Evolutionary conservation across 2,888 invertebrate genomes (phyloP).

Genomic region (Rhyacophila evoluta): DNA sequence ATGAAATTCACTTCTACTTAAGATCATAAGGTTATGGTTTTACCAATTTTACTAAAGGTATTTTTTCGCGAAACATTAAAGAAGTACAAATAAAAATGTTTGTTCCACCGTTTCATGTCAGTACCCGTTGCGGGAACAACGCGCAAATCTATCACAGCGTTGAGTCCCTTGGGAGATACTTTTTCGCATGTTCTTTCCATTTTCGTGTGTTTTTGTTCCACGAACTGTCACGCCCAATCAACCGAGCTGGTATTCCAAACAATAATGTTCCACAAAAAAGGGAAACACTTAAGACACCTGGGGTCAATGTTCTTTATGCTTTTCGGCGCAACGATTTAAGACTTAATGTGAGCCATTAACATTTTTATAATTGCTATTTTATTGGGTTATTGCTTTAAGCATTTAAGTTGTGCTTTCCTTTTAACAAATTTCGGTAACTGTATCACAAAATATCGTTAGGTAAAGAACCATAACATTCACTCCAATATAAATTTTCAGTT

Average conservation of each 20-base stretch:
- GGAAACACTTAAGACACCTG: slow-evolving; percentile 35
- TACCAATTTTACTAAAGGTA: too few species aligned
- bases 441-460: too few species aligned
- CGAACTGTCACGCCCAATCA: slow-evolving; percentile 55
- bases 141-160: slow-evolving; percentile 41
- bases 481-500: too few species aligned
- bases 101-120: neutral
- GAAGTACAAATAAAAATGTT: neutral
- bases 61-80: neutral
- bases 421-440: too few species aligned
- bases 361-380: slow-evolving; percentile 12
- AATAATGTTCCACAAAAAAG: slow-evolving; percentile 37
- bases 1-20: too few species aligned
- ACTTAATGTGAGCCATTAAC: neutral
- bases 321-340: neutral
- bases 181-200: slow-evolving; percentile 50
- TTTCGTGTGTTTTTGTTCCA: slow-evolving; percentile 52
- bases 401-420: neutral
- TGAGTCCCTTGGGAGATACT: slow-evolving; percentile 51
- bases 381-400: neutral
- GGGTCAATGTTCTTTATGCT: slow-evolving; percentile 40
- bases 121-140: neutral
- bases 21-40: too few species aligned
- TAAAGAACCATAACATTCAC: too few species aligned
- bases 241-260: slow-evolving; percentile 50